Base-by-base conservation (phyloP, 1,140 invertebrate genomes). In the Heliconius himera region DNA sequence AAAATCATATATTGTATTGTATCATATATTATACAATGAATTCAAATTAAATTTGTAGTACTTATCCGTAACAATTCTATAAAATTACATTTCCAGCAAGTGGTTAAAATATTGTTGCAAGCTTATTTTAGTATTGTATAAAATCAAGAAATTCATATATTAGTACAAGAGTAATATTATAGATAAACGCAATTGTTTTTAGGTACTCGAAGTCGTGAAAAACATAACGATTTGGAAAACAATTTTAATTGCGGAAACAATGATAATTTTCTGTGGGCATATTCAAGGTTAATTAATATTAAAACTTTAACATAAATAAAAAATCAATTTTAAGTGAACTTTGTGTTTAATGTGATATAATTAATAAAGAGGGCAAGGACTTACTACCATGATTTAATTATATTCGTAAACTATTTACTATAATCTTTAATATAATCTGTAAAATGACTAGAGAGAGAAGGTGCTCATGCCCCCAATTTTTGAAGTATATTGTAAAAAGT, bases 231-330 rank as follows among this genome's bases (percentile, higher is more conserved):
- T 1, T 60, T 66, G 9, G 26, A 66, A 66, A 16, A 66, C 60
- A 66, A 11, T 5, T 66, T 26, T 66, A 29, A 66, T 66, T 29
- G 60, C 60, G 60, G 60, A 66, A 66, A 66, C 60, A 66, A 66
- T 29, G 60, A 66, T 66, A 66, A 66, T 66, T 66, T 66, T 26
- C 60, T 3, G 54, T 56, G n/a, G 13, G 26, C 60, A 11, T 66
- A 29, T 66, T 66, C 26, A 66, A 66, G 60, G 60, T 66, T 66
- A 16, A 66, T 66, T 66, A 26, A 51, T 51, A 51, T 51, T 26
- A 26, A 29, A 66, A 9, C 22, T 66, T 66, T 66, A 26, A 66
- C 60, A 13, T 66, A 16, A 66, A 26, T 29, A 66, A 26, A 29
- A 66, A 56, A 22, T 4, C 60, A 16, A 66, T 66, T 66, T 29